Base-by-base conservation (phyloP, 64 coral and sea anemone genomes). In the Montipora capricornis region DNA sequence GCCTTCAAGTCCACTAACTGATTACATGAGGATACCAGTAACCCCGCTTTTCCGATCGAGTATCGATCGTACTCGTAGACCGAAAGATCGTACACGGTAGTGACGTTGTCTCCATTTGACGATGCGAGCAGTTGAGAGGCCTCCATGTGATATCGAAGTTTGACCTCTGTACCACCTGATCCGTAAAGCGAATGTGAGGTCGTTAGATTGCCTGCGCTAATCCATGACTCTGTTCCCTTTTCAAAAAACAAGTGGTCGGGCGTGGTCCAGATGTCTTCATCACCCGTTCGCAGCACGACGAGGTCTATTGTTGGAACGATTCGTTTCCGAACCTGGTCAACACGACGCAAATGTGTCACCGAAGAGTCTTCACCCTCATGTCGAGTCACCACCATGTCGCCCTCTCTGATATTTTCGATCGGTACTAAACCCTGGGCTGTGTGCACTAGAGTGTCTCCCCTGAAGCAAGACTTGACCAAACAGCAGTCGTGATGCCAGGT, bases 41-140 rank as follows among this genome's bases (percentile, higher is more conserved):
- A 48, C 19, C 96, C 96, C 11, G 92, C 96, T 46, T 82, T 94
- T 20, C 96, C 96, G 83, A 97, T 93, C 8, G 93, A 86, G 82
- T 97, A 97, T 58, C 96, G 96, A 78, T 97, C 96, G 64, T 97
- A 97, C 59, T 97, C 96, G 3, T 88, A 76, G 60, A 97, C 84
- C 5, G 92, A 93, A 24, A 97, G 92, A 55, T 97, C 96, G 49
- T 97, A 97, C 5, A 97, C 96, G 2, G 96, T 60, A 19, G 94
- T 76, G 19, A 89, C 76, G 14, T 86, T 68, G 14, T 61, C 29
- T 3, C 44, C 55, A 12, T 50, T 62, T 3, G 75, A 50, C 44
- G 91, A 77, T 11, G 79, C 46, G 11, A 71, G 67, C 2, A 94
- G 88, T 26, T 90, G 52, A 74, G 86, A 85, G 1, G 91, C 81